A percentile compares a stretch with the other conserved stretches of the same genome.
phyloP scores from a whole-genome alignment of 2,797 vertebrate species.

The Smutsia gigantea region DNA sequence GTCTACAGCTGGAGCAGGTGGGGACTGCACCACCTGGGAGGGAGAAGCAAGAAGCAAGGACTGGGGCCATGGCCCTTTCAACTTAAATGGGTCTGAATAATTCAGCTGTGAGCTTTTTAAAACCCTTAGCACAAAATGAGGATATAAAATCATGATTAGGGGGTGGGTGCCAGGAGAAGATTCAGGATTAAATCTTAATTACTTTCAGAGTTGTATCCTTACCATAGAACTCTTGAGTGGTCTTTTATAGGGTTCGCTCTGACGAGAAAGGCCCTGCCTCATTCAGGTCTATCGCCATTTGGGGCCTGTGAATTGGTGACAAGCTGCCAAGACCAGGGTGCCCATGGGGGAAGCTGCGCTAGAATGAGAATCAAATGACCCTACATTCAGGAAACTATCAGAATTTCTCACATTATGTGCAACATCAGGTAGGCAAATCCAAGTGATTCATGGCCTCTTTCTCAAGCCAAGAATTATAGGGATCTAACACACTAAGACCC shows the following conservation, averaged over 20 bases:
- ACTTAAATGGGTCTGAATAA: slow-evolving; percentile 57
- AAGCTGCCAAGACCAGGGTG: not conserved
- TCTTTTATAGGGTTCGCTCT: slow-evolving; percentile 67
- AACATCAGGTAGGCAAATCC: not conserved
- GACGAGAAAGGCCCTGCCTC: slow-evolving; percentile 57
- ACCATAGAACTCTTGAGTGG: slow-evolving; percentile 65
- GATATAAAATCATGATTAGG: slow-evolving; percentile 67
- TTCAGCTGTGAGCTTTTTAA: slow-evolving; percentile 72
- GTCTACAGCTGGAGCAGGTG: not conserved
- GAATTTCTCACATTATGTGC: slow-evolving; percentile 26
- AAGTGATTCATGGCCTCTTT: slow-evolving; percentile 56
- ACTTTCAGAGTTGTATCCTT: slow-evolving; percentile 63
- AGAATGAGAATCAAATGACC: not conserved
- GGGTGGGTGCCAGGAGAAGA: slow-evolving; percentile 52
- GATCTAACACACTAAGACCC: not conserved
- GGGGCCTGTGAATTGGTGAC: not conserved
- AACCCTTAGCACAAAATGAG: slow-evolving; percentile 72
- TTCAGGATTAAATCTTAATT: slow-evolving; percentile 58
- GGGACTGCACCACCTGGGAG: not conserved
- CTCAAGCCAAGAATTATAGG: not conserved
- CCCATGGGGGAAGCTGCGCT: not conserved
- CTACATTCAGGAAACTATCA: not conserved
- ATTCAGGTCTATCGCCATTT: not conserved
- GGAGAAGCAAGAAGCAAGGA: not conserved
- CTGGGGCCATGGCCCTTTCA: slow-evolving; percentile 69